Base-by-base conservation (phyloP, 2,797 vertebrate species). In the Peromyscus aztecus region DNA sequence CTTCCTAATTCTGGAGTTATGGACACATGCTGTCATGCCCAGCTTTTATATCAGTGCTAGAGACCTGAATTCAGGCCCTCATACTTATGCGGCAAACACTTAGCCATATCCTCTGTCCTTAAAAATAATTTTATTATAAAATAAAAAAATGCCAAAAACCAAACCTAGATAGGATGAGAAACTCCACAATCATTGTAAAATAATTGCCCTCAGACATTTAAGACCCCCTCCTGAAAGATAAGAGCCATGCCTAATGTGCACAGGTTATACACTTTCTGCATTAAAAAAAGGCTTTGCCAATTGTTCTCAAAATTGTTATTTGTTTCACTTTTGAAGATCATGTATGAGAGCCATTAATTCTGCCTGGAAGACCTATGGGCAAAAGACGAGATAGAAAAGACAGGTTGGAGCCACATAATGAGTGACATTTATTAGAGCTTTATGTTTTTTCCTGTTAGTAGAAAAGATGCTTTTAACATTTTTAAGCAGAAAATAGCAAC, bases 301-400 rank as follows among this genome's bases (percentile, higher is more conserved):
- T 43, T 94, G 5, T 29, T 40, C 84, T 94, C 67, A 77, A 75
- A 87, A 63, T 67, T 77, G 61, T 76, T 31, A 3, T 80, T 94
- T 92, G 14, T 86, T 95, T 76, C 21, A 57, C n/a, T 85, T 88
- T 90, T 89, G 65, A 94, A 84, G 17, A 59, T 23, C 76, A n/a
- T 21, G 88, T 57, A 10, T 77, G 11, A 24, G 10, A 76, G 14
- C 2, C 19, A 87, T 69, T 93, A 89, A 82, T 96, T 94, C 16
- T 91, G 16, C 52, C 9, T 83, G 19, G 31, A 55, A 69, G 31
- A 49, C 24, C 71, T 67, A 86, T 14, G 14, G 19, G 6, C 6
- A 57, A 92, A 52, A 84, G 24, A n/a, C 40, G 6, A 40, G 7
- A 63, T 59, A 49, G 19, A 23, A 89, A 89, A 80, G 37, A 40